Percentiles rank a stretch among this genome's conserved stretches.
Conservation (phyloP, 2,888 invertebrate species). For the Xanthia icteritia region DNA sequence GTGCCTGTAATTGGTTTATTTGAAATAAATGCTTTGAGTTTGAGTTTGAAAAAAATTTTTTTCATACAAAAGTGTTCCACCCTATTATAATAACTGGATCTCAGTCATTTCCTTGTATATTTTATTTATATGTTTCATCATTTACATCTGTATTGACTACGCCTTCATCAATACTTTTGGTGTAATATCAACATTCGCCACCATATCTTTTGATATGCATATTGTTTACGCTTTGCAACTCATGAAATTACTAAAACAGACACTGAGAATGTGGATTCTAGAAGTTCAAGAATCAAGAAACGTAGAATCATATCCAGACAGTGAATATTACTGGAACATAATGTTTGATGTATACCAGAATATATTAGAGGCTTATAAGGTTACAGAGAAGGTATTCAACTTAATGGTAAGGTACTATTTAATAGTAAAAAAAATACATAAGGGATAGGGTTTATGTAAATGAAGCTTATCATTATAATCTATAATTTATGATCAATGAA, state of each 20-base stretch:
- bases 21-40: no score
- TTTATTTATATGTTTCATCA: not conserved
- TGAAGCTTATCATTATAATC: not conserved
- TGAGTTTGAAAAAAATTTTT: no score
- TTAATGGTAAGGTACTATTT: conserved; percentile 3
- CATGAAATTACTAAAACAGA: conserved; percentile 20
- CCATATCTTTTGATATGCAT: conserved; percentile 30
- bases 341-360: conserved; percentile 22
- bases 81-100: conserved; percentile 29
- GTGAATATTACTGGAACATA: conserved; percentile 10
- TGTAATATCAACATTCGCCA: not conserved
- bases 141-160: conserved; percentile 10
- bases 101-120: conserved; percentile 13
- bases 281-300: conserved; percentile 6
- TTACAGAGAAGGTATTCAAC: conserved; percentile 21
- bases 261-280: conserved; percentile 19
- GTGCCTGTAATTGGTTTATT: no score
- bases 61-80: no score
- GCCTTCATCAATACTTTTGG: not conserved
- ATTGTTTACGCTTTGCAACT: conserved; percentile 30
- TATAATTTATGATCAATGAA: not conserved
- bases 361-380: conserved; percentile 31
- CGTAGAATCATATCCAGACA: not conserved
- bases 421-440: not conserved
- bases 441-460: not conserved